phyloP scores from a whole-genome alignment of 2,888 invertebrate species.

The Parnassius mnemosyne region DNA sequence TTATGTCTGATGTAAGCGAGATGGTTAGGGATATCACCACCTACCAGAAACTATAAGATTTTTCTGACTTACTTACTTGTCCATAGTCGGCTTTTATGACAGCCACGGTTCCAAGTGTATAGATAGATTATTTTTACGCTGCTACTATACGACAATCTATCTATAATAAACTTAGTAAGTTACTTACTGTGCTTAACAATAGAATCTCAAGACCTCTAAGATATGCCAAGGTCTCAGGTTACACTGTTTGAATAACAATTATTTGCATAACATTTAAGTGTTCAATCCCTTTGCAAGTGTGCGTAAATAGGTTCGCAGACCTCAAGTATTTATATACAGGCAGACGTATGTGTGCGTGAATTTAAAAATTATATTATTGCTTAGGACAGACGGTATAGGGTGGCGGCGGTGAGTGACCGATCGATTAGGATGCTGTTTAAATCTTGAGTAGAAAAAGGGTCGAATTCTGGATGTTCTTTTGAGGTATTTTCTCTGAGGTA shows the following conservation, averaged over 20 bases:
- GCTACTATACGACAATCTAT: not conserved
- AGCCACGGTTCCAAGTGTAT: too few relatives aligned
- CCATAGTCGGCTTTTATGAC: too few relatives aligned
- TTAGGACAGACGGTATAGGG: conserved; percentile 50
- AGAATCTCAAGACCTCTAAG: conserved; percentile 18
- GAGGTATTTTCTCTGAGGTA: too few relatives aligned
- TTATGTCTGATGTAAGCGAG: too few relatives aligned
- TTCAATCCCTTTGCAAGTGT: conserved; percentile 10
- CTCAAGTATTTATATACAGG: conserved; percentile 20
- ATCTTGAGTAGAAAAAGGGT: conserved; percentile 42
- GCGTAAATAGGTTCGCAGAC: conserved; percentile 26
- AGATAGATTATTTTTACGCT: too few relatives aligned
- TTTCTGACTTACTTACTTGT: too few relatives aligned
- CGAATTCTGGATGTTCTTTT: conserved; percentile 28
- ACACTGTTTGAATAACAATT: conserved; percentile 22
- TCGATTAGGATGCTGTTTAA: conserved; percentile 66
- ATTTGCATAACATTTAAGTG: conserved; percentile 26
- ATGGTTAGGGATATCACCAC: too few relatives aligned
- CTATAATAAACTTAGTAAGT: not conserved
- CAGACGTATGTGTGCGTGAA: conserved; percentile 15
- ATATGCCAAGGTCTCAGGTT: conserved; percentile 24
- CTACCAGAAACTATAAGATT: too few relatives aligned
- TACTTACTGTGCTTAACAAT: conserved; percentile 10
- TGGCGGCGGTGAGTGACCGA: conserved; percentile 49
- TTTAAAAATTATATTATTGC: conserved; percentile 43